A percentile compares a stretch with the other conserved stretches of the same genome.
These are phyloP conservation scores for Falco cherrug DNA, from an alignment of 2,797 vertebrate genomes.

Conservation along the genomic window DNA sequence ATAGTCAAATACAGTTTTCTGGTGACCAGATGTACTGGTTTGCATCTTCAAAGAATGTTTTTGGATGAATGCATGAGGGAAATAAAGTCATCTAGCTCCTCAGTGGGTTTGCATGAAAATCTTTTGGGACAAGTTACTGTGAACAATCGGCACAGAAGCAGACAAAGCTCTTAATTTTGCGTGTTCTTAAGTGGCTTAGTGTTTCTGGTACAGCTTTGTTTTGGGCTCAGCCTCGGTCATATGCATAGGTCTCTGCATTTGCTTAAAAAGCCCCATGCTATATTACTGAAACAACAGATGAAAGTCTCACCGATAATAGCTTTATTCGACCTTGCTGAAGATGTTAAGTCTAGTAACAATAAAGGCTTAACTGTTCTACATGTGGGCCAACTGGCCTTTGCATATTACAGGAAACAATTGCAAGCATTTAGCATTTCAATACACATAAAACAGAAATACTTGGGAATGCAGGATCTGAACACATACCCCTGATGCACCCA, in stretches of 20 bases:
- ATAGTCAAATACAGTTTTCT: neutral
- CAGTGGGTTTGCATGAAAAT: neutral
- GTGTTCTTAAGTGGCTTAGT: neutral
- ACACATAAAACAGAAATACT: neutral
- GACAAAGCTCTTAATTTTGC: neutral
- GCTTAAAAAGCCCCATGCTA: neutral
- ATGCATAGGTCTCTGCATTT: neutral
- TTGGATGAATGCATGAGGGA: neutral
- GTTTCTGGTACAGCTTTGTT: constrained; percentile 12
- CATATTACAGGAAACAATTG: constrained; percentile 22
- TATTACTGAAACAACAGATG: constrained; percentile 29
- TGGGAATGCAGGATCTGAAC: neutral
- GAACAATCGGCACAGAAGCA: neutral
- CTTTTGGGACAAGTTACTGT: neutral
- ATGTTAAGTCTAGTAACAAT: constrained; percentile 51
- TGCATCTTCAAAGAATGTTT: neutral
- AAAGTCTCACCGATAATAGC: constrained; percentile 27
- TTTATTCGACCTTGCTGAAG: constrained; percentile 59
- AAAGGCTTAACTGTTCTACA: constrained; percentile 58
- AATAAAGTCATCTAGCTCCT: neutral
- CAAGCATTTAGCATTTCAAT: constrained; percentile 34
- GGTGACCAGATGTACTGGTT: neutral
- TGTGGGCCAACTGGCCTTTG: neutral
- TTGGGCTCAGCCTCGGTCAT: neutral
- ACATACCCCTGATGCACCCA: neutral